A percentile compares a stretch with the other conserved stretches of the same genome.
Conservation (phyloP, 2,888 invertebrate genomes). For the Platycheirus albimanus region DNA sequence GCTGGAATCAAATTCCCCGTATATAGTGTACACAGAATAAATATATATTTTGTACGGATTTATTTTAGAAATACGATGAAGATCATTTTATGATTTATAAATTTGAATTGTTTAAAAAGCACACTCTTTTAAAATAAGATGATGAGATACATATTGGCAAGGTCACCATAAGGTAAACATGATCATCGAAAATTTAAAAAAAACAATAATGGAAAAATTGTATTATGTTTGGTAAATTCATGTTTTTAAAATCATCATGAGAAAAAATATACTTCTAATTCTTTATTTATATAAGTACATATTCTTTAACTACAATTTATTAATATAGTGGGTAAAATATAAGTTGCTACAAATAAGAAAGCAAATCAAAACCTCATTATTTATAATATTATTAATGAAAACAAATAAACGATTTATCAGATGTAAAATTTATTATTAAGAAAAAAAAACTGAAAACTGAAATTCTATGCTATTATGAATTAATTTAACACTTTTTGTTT, state of each 20-base stretch:
- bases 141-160: slow-evolving; percentile 5
- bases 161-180: not conserved
- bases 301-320: slow-evolving; percentile 35
- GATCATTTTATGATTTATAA: too few species aligned
- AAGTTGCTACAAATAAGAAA: slow-evolving; percentile 44
- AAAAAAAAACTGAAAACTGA: not conserved
- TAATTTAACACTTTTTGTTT: too few species aligned
- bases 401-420: slow-evolving; percentile 22
- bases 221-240: slow-evolving; percentile 14
- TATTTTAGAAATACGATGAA: too few species aligned
- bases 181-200: slow-evolving; percentile 48
- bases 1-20: slow-evolving; percentile 89
- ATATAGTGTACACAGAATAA: slow-evolving; percentile 93
- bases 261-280: slow-evolving; percentile 32
- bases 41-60: slow-evolving; percentile 12
- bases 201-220: slow-evolving; percentile 5
- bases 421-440: slow-evolving; percentile 1
- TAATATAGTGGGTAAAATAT: slow-evolving; percentile 32
- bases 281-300: slow-evolving; percentile 41
- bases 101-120: too few species aligned
- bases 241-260: not conserved
- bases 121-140: slow-evolving; percentile 17
- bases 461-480: too few species aligned
- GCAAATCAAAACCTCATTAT: slow-evolving; percentile 69
- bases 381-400: slow-evolving; percentile 51